Evolutionary conservation across 2,113 vertebrate species (phyloP).

Genomic region (Oreochromis aureus): DNA sequence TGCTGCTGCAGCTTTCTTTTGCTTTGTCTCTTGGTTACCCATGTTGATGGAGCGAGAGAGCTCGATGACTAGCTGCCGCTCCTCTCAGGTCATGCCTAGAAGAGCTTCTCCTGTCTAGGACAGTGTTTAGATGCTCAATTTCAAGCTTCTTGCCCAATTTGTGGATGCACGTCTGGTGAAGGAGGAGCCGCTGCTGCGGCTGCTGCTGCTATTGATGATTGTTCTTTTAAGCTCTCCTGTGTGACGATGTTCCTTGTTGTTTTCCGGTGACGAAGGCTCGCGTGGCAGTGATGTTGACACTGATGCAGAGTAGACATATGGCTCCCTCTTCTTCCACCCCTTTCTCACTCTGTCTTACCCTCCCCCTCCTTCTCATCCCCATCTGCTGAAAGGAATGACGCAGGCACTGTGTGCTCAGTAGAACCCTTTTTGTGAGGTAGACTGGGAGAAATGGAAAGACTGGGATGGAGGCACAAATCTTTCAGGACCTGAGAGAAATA

Average conservation of each 20-base stretch:
- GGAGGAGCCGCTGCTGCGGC: background rate
- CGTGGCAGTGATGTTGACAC: constrained; percentile 53
- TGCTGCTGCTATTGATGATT: background rate
- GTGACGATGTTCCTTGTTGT: constrained; percentile 4
- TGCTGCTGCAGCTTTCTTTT: constrained; percentile 71
- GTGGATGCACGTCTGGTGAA: background rate
- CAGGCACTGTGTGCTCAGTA: constrained; percentile 52
- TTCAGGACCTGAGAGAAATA: background rate
- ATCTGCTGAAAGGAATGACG: constrained; percentile 77
- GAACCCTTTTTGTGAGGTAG: constrained; percentile 45
- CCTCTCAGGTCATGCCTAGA: constrained; percentile 77
- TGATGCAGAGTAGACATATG: constrained; percentile 67
- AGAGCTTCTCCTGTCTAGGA: background rate
- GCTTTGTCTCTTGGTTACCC: constrained; percentile 97
- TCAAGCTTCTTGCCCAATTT: background rate
- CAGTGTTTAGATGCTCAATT: background rate
- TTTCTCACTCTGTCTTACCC: background rate
- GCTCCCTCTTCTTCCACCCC: constrained; percentile 55
- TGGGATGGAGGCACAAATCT: background rate
- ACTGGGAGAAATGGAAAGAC: constrained; percentile 40
- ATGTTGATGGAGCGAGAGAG: constrained; percentile 65
- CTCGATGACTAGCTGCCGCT: constrained; percentile 9
- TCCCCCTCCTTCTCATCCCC: constrained; percentile 42
- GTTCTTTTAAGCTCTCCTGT: background rate
- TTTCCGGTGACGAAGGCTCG: constrained; percentile 59